Percentiles rank a stretch among this genome's conserved stretches.
Conservation (phyloP, 2,888 invertebrate species). For the Dolomedes plantarius region DNA sequence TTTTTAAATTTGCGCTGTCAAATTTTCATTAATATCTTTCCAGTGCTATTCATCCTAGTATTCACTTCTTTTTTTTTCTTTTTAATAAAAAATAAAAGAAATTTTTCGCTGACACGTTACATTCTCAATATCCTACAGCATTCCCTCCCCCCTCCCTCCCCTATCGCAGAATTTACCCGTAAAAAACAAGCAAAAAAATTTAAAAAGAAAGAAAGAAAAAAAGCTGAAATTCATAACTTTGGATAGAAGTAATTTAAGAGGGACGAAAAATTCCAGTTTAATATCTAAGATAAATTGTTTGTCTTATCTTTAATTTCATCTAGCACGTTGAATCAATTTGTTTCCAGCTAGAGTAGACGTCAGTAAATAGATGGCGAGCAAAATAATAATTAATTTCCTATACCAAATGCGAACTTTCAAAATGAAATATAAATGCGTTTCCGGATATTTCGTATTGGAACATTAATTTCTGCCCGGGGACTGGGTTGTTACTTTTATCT, state of each 20-base stretch:
- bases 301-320: conserved; percentile 14
- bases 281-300: conserved; percentile 3
- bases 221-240: neutral
- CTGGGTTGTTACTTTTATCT: too few relatives aligned
- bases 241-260: neutral
- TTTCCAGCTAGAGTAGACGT: neutral
- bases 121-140: too few relatives aligned
- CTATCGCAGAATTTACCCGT: too few relatives aligned
- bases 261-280: conserved; percentile 9
- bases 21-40: too few relatives aligned
- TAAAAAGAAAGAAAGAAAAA: too few relatives aligned
- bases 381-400: conserved; percentile 11
- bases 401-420: neutral
- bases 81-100: too few relatives aligned
- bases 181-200: too few relatives aligned
- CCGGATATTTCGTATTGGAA: neutral
- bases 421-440: neutral
- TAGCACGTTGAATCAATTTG: neutral
- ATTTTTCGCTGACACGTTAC: too few relatives aligned
- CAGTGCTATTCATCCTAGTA: too few relatives aligned
- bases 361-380: neutral
- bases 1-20: too few relatives aligned
- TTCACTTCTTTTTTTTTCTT: too few relatives aligned
- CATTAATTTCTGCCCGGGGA: neutral
- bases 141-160: too few relatives aligned